Evolutionary conservation across 2,797 vertebrate genomes (phyloP).

Genomic region (Acrossocheilus fasciatus): DNA sequence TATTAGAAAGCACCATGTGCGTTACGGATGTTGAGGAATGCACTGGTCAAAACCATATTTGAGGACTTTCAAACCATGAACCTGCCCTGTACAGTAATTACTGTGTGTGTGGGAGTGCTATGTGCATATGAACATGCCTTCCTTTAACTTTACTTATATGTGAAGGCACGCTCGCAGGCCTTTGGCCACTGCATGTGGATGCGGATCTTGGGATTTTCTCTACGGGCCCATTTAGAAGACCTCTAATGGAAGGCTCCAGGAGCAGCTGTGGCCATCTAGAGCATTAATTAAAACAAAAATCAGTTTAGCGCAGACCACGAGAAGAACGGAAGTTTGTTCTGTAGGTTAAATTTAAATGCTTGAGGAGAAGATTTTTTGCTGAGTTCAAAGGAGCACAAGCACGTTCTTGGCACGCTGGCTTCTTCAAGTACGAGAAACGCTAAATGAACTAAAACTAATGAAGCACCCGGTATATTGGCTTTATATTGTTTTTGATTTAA

Average conservation of each 20-base stretch:
- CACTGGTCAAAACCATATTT: constrained; percentile 60
- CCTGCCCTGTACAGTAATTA: constrained; percentile 52
- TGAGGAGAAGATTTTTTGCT: constrained; percentile 57
- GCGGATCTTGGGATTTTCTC: constrained; percentile 56
- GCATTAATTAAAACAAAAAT: constrained; percentile 89
- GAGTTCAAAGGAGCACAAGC: constrained; percentile 64
- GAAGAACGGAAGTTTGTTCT: constrained; percentile 86
- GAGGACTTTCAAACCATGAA: constrained; percentile 53
- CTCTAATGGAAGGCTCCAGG: constrained; percentile 82
- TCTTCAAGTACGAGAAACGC: constrained; percentile 30
- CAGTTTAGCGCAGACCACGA: constrained; percentile 84
- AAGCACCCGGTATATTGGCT: constrained; percentile 3
- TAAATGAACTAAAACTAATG: constrained; percentile 26
- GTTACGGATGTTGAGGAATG: constrained; percentile 54
- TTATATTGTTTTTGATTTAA: constrained; percentile 16
- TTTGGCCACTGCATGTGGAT: constrained; percentile 56
- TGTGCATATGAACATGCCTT: constrained; percentile 68
- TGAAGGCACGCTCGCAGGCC: constrained; percentile 21
- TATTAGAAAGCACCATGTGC: constrained; percentile 79
- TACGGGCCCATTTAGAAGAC: constrained; percentile 71
- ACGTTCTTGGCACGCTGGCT: constrained; percentile 21
- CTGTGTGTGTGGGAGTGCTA: constrained; percentile 47
- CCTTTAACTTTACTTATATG: constrained; percentile 63
- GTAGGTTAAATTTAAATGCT: constrained; percentile 77
- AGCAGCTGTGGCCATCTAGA: constrained; percentile 83